These are phyloP conservation scores for Parasteatoda lunata DNA, from an alignment of 2,888 invertebrate species.

Conservation along the genomic window DNA sequence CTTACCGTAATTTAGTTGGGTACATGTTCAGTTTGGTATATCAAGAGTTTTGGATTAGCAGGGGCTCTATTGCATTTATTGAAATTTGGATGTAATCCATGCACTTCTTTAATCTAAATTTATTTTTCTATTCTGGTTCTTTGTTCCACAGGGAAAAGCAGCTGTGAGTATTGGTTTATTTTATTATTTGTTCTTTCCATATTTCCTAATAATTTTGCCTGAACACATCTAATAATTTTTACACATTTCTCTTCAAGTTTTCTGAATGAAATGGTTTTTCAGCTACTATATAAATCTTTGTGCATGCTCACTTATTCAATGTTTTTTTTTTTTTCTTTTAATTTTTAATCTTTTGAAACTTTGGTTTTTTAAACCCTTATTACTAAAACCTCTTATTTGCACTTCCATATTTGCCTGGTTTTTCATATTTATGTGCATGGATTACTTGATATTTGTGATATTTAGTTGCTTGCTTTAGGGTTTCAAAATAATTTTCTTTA, in stretches of 20 bases:
- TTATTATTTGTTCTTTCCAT: background rate
- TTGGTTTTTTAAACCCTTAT: too few relatives aligned
- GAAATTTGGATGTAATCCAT: constrained; percentile 39
- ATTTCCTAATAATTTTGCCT: too few relatives aligned
- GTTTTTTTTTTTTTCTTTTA: too few relatives aligned
- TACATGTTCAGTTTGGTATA: too few relatives aligned
- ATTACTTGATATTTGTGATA: constrained; percentile 38
- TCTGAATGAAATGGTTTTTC: background rate
- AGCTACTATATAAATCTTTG: too few relatives aligned
- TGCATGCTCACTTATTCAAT: background rate
- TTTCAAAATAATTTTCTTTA: too few relatives aligned
- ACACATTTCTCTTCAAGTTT: background rate
- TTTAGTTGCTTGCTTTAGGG: background rate
- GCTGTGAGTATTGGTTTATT: constrained; percentile 65
- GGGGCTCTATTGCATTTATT: too few relatives aligned
- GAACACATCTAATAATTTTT: background rate
- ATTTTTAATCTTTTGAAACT: too few relatives aligned
- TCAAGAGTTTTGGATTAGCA: too few relatives aligned
- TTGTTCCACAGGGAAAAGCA: constrained; percentile 67
- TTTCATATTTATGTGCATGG: constrained; percentile 39
- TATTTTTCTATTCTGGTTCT: constrained; percentile 38
- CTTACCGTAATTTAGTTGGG: too few relatives aligned
- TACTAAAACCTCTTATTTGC: too few relatives aligned
- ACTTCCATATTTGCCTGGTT: too few relatives aligned
- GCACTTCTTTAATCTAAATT: constrained; percentile 54